Base-by-base conservation (phyloP, 2,113 vertebrate species). In the Amphiprion ocellaris region DNA sequence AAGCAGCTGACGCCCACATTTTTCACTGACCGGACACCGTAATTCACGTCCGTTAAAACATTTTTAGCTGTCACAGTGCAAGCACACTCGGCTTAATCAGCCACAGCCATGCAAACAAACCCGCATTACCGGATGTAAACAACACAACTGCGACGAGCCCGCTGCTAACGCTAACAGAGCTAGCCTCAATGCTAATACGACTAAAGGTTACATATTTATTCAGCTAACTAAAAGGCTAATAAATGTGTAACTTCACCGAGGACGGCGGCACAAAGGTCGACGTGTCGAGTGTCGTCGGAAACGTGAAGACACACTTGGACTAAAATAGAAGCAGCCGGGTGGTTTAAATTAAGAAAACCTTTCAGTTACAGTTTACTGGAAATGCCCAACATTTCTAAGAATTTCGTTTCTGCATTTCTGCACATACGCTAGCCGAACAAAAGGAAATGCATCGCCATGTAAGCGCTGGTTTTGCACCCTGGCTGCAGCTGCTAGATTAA, bases 401-500 rank as follows among this genome's bases (percentile, higher is more conserved):
- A 74, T 65, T 26, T 55, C 50, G 9, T 50, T 67, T 28, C 46
- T 81, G 47, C 74, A 87, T 89, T 86, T 87, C 73, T 71, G 52
- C 74, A 89, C 86, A 84, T 82, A 77, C 62, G 92, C 92, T 82
- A 81, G 86, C 84, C 23, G 89, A 92, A 93, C 92, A 93, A 93
- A 93, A 93, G 92, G 89, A 91, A 91, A 88, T 59, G 86, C 86
- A 87, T 90, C 91, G 91, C 90, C 91, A 92, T 90, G 91, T 85
- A 92, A 69, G 21, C 78, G 85, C 77, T 69, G 68, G 49, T 85
- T 87, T 78, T 81, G 30, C 73, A 81, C 77, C 75, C 49, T 67
- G 41, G 44, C 46, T 64, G 15, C 65, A 68, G 64, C 68, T 50
- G 28, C 63, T 26, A 41, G 9, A 79, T 64, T 60, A n/a, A 73